A percentile compares a stretch with the other conserved stretches of the same genome.
Conservation (phyloP, 2,113 vertebrate species). For the Mesoclemmys tuberculata region DNA sequence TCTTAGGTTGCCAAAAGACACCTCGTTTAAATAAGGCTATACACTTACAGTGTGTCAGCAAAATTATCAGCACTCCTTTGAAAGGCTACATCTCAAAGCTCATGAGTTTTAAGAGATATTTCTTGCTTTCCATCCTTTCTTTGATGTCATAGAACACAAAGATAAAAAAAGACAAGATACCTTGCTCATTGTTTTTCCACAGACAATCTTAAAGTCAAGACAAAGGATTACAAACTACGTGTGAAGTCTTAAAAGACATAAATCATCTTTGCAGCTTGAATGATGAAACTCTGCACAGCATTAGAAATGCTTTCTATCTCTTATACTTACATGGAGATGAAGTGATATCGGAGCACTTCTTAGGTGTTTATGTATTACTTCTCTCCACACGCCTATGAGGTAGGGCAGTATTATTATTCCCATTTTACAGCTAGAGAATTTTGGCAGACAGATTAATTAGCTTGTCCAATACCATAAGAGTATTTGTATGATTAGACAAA, state of each 20-base stretch:
- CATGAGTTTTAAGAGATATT: slow-evolving; percentile 64
- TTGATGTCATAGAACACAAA: neutral
- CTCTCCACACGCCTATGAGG: neutral
- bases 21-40: slow-evolving; percentile 64
- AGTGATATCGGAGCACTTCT: neutral
- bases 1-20: slow-evolving; percentile 53
- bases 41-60: slow-evolving; percentile 48
- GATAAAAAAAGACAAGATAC: neutral
- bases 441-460: neutral
- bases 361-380: neutral
- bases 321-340: neutral
- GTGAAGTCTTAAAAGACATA: neutral
- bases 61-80: slow-evolving; percentile 56
- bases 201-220: neutral
- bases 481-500: neutral
- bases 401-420: neutral
- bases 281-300: neutral
- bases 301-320: neutral
- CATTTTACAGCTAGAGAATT: neutral
- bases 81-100: slow-evolving; percentile 51
- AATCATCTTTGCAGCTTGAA: neutral
- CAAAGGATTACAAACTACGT: neutral
- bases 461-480: neutral
- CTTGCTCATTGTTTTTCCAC: neutral
- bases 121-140: slow-evolving; percentile 53